These are phyloP conservation scores for Physocephala rufipes DNA, from an alignment of 2,888 invertebrate genomes.

Conservation along the genomic window DNA sequence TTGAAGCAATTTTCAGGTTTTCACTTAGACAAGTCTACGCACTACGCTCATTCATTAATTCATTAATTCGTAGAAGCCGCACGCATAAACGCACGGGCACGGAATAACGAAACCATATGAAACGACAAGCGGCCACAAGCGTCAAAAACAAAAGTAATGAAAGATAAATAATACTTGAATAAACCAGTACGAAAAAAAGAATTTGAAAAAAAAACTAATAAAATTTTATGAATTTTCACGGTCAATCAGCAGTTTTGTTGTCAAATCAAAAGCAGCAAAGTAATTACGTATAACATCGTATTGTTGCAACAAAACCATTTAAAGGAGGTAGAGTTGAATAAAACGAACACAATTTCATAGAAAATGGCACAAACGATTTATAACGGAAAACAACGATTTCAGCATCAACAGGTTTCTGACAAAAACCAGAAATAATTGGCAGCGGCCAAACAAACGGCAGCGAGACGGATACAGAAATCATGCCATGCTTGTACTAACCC, in stretches of 20 bases:
- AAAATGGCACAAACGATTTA: constrained; percentile 42
- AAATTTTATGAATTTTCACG: constrained; percentile 30
- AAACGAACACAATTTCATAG: constrained; percentile 9
- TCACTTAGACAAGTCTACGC: no score
- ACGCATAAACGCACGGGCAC: constrained; percentile 36
- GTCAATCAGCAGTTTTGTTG: constrained; percentile 16
- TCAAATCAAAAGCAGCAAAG: background rate
- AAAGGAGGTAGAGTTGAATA: constrained; percentile 24
- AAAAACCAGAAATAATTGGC: background rate
- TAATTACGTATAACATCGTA: constrained; percentile 1
- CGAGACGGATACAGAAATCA: no score
- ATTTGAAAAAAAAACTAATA: background rate
- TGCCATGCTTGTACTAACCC: no score
- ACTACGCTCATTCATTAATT: no score
- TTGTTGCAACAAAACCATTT: constrained; percentile 29
- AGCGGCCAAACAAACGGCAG: constrained; percentile 10
- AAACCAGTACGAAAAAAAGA: no score
- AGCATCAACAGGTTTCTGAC: background rate
- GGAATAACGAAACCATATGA: background rate
- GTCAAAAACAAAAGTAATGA: background rate
- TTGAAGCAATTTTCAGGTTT: background rate
- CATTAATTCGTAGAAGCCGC: background rate
- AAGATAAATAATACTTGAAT: constrained; percentile 4
- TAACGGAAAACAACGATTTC: constrained; percentile 1
- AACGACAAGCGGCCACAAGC: background rate